Evolutionary conservation across 2,888 invertebrate species (phyloP).

Genomic region (Criorhina ranunculi): DNA sequence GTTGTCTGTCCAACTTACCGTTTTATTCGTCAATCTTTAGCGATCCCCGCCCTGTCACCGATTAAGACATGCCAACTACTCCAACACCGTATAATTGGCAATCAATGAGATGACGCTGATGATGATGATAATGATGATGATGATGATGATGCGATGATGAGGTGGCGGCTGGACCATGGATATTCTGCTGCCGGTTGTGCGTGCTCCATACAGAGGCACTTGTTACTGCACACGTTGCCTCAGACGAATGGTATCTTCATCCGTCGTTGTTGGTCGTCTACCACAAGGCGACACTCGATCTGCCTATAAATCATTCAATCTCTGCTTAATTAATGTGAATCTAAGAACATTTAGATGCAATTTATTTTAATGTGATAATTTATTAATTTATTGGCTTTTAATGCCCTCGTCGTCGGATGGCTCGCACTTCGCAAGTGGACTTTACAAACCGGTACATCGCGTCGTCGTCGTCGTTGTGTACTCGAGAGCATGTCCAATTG

Average conservation of each 20-base stretch:
- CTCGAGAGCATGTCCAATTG: conserved; percentile 54
- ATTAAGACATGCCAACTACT: conserved; percentile 76
- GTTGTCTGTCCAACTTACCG: conserved; percentile 44
- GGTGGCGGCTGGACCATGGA: conserved; percentile 40
- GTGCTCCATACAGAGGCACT: conserved; percentile 65
- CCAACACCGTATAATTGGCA: conserved; percentile 75
- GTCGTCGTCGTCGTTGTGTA: too few species aligned
- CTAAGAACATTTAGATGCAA: conserved; percentile 85
- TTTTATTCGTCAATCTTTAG: conserved; percentile 71
- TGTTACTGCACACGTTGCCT: conserved; percentile 54
- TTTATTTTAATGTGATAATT: conserved; percentile 85
- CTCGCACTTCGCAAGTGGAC: conserved; percentile 46
- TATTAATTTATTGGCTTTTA: conserved; percentile 85
- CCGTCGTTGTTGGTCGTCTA: conserved; percentile 20
- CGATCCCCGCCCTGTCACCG: conserved; percentile 76
- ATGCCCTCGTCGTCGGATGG: conserved; percentile 78
- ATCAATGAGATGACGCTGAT: conserved; percentile 69
- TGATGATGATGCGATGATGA: conserved; percentile 56
- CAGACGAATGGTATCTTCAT: conserved; percentile 20
- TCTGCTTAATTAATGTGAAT: conserved; percentile 85
- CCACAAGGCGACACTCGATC: conserved; percentile 82
- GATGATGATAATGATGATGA: conserved; percentile 26
- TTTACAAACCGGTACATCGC: conserved; percentile 67
- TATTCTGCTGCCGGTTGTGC: conserved; percentile 33
- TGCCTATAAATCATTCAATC: conserved; percentile 85